phyloP scores from a whole-genome alignment of 2,113 vertebrate species.

The Callithrix jacchus region DNA sequence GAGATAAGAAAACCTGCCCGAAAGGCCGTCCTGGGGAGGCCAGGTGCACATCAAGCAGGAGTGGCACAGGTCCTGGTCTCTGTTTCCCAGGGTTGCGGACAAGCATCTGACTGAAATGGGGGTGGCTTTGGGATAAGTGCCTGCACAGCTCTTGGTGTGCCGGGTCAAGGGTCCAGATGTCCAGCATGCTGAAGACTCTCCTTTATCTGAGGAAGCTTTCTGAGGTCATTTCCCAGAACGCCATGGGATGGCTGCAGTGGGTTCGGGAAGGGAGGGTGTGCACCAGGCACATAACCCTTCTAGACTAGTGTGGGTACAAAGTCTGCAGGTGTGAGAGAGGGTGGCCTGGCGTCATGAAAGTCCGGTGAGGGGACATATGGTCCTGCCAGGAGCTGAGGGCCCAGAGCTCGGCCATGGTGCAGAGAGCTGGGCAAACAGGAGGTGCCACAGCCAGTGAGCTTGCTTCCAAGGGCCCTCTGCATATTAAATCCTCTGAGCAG shows the following conservation, averaged over 20 bases:
- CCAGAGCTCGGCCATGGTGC: not conserved
- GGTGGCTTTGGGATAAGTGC: not conserved
- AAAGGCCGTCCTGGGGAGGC: too few species aligned
- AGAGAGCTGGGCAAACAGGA: conserved; percentile 53
- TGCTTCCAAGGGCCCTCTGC: not conserved
- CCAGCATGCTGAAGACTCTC: not conserved
- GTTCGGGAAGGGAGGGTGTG: rapidly evolving
- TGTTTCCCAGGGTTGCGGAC: not conserved
- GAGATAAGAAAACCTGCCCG: rapidly evolving
- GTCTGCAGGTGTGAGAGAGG: not conserved
- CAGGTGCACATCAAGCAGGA: rapidly evolving
- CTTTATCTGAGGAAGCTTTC: not conserved
- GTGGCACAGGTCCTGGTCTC: not conserved
- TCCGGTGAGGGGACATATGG: not conserved
- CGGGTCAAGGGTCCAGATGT: rapidly evolving
- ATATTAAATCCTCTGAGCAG: not conserved
- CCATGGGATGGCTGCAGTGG: rapidly evolving
- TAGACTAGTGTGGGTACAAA: not conserved
- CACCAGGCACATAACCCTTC: not conserved
- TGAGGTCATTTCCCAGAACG: not conserved
- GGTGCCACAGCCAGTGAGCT: not conserved
- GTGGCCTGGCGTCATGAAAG: not conserved
- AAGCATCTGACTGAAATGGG: not conserved
- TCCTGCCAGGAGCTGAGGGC: not conserved
- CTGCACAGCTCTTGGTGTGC: too few species aligned